Base-by-base conservation (phyloP, 1,140 invertebrate genomes). In the Sarcophaga peregrina region DNA sequence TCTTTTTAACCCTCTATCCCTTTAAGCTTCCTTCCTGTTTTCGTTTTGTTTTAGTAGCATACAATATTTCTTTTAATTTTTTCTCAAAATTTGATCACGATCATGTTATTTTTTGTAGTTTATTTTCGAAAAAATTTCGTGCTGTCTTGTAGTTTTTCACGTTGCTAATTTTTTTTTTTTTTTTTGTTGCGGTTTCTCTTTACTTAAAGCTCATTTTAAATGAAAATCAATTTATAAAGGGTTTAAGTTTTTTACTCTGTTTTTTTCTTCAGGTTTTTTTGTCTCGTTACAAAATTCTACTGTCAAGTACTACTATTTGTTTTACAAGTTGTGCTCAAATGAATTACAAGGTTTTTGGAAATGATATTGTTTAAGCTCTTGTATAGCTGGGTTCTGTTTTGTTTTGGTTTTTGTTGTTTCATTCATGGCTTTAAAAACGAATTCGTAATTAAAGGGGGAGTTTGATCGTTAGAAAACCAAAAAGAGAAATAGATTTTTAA, bases 181-280 rank as follows among this genome's bases (percentile, higher is more conserved):
- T 75, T 75, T 45, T 45, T 45, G 25, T 45, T 48, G 17, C 13
- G 45, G 11, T 74, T 74, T 74, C 45, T 74, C 15, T 68, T 68
- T 15, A 9, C 25, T 37, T 68, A 68, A 17, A 68, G n/a, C 62
- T 68, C 20, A 68, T 9, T 52, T 74, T 76, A 76, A 76, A 76
- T 52, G n/a, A 78, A 78, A 78, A 78, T 78, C 75, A 78, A 78
- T 78, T 78, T 78, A 20, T 8, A 50, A 78, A 78, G 75, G 75
- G 75, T 46, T 78, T 37, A 37, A 37, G 25, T 37, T 37, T 37
- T 37, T 37, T 37, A 1, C 4, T 37, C 4, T 37, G 25, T 37
- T 37, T 37, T 78, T 50, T n/a, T n/a, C 47, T 20, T 76, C n/a
- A 48, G 48, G 15, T 20, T n/a, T 78, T 50, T 78, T 50, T 52